These are phyloP conservation scores for Brachyptera putata DNA, from an alignment of 2,888 invertebrate genomes.

Conservation along the genomic window DNA sequence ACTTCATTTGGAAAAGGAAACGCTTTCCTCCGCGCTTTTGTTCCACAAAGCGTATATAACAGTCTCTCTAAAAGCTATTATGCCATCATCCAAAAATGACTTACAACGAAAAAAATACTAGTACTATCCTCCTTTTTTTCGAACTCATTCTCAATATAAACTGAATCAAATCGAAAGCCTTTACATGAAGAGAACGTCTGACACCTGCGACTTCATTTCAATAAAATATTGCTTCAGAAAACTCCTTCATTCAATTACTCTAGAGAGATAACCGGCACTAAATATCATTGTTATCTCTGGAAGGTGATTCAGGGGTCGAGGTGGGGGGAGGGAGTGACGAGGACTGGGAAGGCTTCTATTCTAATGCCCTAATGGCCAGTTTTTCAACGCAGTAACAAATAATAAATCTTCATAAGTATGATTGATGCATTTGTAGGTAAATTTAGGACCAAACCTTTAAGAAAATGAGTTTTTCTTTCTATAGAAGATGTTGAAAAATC, in stretches of 20 bases:
- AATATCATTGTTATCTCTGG: slow-evolving; percentile 21
- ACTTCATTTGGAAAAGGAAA: slow-evolving; percentile 30
- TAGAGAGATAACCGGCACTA: slow-evolving; percentile 23
- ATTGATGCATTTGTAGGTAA: slow-evolving; percentile 16
- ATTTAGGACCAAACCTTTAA: background rate
- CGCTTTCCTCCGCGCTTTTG: slow-evolving; percentile 26
- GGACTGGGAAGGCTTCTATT: too few species aligned
- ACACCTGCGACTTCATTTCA: slow-evolving; percentile 24
- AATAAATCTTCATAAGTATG: slow-evolving; percentile 21
- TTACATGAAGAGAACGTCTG: slow-evolving; percentile 11
- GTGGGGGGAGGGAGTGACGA: too few species aligned
- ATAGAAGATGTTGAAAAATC: too few species aligned
- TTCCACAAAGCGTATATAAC: slow-evolving; percentile 22
- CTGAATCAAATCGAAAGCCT: slow-evolving; percentile 17
- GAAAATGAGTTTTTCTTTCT: background rate
- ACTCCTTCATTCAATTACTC: slow-evolving; percentile 25
- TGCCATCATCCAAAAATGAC: slow-evolving; percentile 24
- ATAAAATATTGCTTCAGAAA: slow-evolving; percentile 22
- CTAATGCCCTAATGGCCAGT: slow-evolving; percentile 16
- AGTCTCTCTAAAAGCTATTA: slow-evolving; percentile 27
- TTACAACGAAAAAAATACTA: slow-evolving; percentile 23
- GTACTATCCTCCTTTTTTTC: too few species aligned
- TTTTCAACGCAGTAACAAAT: slow-evolving; percentile 1
- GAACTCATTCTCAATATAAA: slow-evolving; percentile 19
- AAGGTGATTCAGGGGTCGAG: background rate